These are phyloP conservation scores for Misgurnus anguillicaudatus DNA, from an alignment of 2,113 vertebrate species.

Conservation along the genomic window DNA sequence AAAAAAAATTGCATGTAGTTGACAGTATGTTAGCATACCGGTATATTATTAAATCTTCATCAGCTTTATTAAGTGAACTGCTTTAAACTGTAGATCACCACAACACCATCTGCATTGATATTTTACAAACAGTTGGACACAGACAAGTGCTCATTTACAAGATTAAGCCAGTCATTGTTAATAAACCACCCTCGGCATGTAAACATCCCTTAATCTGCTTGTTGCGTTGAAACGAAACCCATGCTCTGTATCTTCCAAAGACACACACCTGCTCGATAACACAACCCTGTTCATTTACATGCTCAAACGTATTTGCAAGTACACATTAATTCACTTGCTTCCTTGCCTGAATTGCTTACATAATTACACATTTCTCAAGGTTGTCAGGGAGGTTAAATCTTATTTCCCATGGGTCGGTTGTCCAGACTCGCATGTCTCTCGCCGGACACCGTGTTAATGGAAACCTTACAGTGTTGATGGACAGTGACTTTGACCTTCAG, in stretches of 20 bases:
- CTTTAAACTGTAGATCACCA: too few species aligned
- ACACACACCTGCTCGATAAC: constrained; percentile 29
- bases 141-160: constrained; percentile 10
- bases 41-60: background rate
- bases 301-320: constrained; percentile 34
- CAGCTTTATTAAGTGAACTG: constrained; percentile 8
- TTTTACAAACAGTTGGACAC: constrained; percentile 18
- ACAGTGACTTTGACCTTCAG: constrained; percentile 10
- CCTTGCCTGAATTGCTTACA: constrained; percentile 20
- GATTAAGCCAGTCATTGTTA: constrained; percentile 16
- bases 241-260: background rate
- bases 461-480: background rate
- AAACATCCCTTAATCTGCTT: constrained; percentile 34
- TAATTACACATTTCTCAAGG: constrained; percentile 28
- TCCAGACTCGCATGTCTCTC: constrained; percentile 11
- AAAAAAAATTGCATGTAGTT: too few species aligned
- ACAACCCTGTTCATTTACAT: constrained; percentile 32
- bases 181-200: constrained; percentile 21
- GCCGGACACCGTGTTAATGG: constrained; percentile 26
- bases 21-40: too few species aligned
- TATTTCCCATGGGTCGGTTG: constrained; percentile 12
- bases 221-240: constrained; percentile 16
- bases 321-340: constrained; percentile 15
- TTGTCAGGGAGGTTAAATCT: constrained; percentile 17
- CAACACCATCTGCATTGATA: constrained; percentile 1